Evolutionary conservation across 1,140 invertebrate genomes (phyloP).

Genomic region (Pinna nobilis): DNA sequence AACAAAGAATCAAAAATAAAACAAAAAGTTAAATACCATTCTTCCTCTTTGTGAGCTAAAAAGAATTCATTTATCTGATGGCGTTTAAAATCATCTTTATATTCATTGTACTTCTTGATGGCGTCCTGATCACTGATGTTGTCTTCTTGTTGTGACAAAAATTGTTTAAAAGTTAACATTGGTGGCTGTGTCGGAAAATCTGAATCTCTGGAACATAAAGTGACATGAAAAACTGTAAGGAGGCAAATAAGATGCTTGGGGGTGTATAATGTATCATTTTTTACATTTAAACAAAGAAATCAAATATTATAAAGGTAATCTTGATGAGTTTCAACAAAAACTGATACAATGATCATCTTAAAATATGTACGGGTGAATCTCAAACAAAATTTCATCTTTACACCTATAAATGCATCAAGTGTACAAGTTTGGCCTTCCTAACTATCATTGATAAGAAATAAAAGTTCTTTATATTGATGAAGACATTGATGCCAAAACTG

Average conservation of each 20-base stretch:
- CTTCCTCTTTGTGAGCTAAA: constrained; percentile 98
- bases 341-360: too few species aligned
- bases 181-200: constrained; percentile 82
- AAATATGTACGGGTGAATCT: too few species aligned
- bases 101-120: constrained; percentile 98
- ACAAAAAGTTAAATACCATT: constrained; percentile 85
- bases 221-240: constrained; percentile 9
- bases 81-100: constrained; percentile 96
- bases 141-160: constrained; percentile 96
- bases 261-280: too few species aligned
- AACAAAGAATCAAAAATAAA: neutral
- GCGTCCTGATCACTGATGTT: constrained; percentile 98
- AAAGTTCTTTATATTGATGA: too few species aligned
- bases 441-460: too few species aligned
- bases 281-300: neutral
- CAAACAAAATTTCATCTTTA: too few species aligned
- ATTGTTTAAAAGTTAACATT: constrained; percentile 98
- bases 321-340: neutral
- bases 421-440: too few species aligned
- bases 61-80: constrained; percentile 99
- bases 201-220: constrained; percentile 53
- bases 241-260: neutral
- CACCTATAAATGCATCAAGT: too few species aligned
- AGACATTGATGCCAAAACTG: too few species aligned
- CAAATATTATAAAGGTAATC: neutral